phyloP scores from a whole-genome alignment of 2,888 invertebrate genomes.

The Pseudococcus longispinus region DNA sequence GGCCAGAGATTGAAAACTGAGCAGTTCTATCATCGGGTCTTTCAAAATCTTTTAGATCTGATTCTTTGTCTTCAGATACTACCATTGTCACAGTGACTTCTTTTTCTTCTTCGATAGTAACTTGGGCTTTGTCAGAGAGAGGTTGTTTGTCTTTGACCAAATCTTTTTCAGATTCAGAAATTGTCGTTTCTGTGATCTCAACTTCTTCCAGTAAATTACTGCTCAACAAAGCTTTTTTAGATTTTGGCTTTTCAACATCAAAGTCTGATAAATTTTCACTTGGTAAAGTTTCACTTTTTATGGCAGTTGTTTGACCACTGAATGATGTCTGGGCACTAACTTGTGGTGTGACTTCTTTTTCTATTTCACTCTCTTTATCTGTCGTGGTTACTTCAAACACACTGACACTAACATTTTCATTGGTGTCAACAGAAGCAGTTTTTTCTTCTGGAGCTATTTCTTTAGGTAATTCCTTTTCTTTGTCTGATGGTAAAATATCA shows the following conservation, averaged over 20 bases:
- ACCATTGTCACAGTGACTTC: constrained; percentile 63
- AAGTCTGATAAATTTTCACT: constrained; percentile 61
- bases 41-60: constrained; percentile 58
- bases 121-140: constrained; percentile 61
- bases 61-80: constrained; percentile 63
- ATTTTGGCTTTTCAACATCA: constrained; percentile 25
- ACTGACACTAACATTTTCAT: constrained; percentile 61
- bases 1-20: constrained; percentile 3
- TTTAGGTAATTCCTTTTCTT: constrained; percentile 65
- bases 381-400: constrained; percentile 64
- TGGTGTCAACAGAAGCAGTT: constrained; percentile 61
- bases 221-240: neutral
- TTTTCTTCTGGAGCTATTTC: constrained; percentile 67
- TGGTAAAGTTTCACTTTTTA: constrained; percentile 61
- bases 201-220: constrained; percentile 65
- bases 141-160: constrained; percentile 62
- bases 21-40: neutral
- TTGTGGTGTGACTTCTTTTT: neutral
- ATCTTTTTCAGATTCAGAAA: constrained; percentile 63
- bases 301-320: constrained; percentile 60
- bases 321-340: constrained; percentile 52
- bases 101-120: constrained; percentile 62
- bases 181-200: constrained; percentile 65
- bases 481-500: constrained; percentile 64
- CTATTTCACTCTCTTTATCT: constrained; percentile 64